Base-by-base conservation (phyloP, 2,888 invertebrate genomes). In the Hydriomena furcata region DNA sequence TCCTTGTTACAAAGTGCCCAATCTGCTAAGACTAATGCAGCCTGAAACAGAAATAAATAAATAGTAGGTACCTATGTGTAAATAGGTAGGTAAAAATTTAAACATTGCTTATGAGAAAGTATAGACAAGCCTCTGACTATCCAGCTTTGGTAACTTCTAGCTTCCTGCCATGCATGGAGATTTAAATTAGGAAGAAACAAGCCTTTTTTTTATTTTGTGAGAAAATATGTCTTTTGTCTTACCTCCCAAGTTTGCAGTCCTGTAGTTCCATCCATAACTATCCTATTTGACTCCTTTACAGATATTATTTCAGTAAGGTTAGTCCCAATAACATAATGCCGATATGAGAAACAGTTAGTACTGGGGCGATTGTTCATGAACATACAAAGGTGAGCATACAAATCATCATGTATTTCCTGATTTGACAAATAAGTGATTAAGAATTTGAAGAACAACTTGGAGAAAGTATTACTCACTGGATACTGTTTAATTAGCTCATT, bases 181-280 rank as follows among this genome's bases (percentile, higher is more conserved):
- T 17, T 17, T 17, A 3, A 17, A 4, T 2, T 17, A 17, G 2
- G 4, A 17, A 17, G 2, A 17, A 17, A 17, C 2, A 17, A 17
- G 4, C 4, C 17, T 17, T 3, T 17, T 2, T 3, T 4, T 17
- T 17, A 3, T 2, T 17, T 17, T 17, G 17, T 17, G 2, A 17
- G n/a, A 32, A 27, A 13, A 13, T 38, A 27, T 17, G 31, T 34
- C 2, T 45, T 38, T 17, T 17, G 31, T 34, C 2, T 45, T 82
- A 94, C 94, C 92, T 95, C 94, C 96, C 96, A 96, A 64, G 93
- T 94, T 61, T 93, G 93, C 61, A 96, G 84, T 17, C 96, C 96
- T 8, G 96, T 96, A 11, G 96, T 96, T 20, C 96, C 96, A 76
- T 94, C 91, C 0, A 94, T 92, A 59, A 96, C 94, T 70, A 95